Percentiles rank a stretch among this genome's conserved stretches.
Conservation (phyloP, 2,888 invertebrate genomes). For the Iphiclides podalirius region DNA sequence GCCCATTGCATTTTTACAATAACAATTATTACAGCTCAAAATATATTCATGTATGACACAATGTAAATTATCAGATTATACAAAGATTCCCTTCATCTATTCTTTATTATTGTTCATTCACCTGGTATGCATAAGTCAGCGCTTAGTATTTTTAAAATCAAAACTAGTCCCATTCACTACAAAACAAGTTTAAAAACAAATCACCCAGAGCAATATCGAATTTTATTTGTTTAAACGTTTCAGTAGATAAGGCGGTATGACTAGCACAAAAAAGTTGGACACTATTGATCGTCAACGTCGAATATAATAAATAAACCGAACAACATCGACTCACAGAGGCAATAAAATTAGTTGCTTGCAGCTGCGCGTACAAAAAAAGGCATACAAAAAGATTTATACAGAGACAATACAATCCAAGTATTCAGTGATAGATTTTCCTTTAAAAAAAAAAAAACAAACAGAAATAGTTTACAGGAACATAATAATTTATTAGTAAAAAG, state of each 20-base stretch:
- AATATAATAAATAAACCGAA: slow-evolving; percentile 17
- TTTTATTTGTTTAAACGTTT: slow-evolving; percentile 14
- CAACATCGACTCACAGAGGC: slow-evolving; percentile 7
- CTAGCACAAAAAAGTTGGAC: slow-evolving; percentile 21
- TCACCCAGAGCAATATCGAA: slow-evolving; percentile 53
- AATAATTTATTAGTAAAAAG: slow-evolving; percentile 16
- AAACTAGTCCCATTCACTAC: slow-evolving; percentile 62
- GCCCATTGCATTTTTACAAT: background rate
- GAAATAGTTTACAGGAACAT: slow-evolving; percentile 13
- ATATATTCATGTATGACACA: slow-evolving; percentile 15
- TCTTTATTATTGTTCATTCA: background rate
- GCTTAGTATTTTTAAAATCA: slow-evolving; percentile 49
- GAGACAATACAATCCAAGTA: slow-evolving; percentile 12
- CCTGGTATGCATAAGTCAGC: slow-evolving; percentile 41
- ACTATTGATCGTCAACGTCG: background rate
- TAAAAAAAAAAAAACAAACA: background rate
- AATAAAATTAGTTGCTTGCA: slow-evolving; percentile 3
- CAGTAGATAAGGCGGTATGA: slow-evolving; percentile 10
- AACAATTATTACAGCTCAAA: slow-evolving; percentile 10
- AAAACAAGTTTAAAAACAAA: slow-evolving; percentile 64
- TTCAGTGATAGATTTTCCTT: slow-evolving; percentile 1
- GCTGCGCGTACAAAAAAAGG: slow-evolving; percentile 10
- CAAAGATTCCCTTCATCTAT: background rate
- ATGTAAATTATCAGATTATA: slow-evolving; percentile 12
- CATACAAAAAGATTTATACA: slow-evolving; percentile 18